Base-by-base conservation (phyloP, 2,888 invertebrate genomes). In the Ommatoiulus sabulosus region DNA sequence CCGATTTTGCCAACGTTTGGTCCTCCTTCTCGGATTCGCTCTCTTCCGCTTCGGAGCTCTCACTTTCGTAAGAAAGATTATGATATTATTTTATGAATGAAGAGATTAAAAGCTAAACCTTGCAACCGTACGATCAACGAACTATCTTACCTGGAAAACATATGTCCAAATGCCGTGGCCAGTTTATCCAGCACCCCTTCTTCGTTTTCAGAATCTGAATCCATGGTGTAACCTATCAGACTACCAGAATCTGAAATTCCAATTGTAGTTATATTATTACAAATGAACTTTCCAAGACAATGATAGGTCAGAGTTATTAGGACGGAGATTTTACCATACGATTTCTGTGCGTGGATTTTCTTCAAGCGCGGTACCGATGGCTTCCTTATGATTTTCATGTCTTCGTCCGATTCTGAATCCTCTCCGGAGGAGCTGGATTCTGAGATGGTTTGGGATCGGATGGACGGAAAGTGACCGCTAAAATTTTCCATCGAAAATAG, bases 121-220 rank as follows among this genome's bases (percentile, higher is more conserved):
- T 84, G 35, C 35, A 35, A 35, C 35, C 35, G 35, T 35, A 35
- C 35, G 35, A 35, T 35, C 35, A 35, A 35, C 35, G 35, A 35
- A 2, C 35, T 35, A 35, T 35, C 35, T 35, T 85, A 95, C 95
- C 95, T 96, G 89, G 96, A 96, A 92, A 97, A 96, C 89, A 97
- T 93, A 93, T 96, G 96, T 20, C 95, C 95, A 90, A 96, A 95
- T n/a, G 95, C 95, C 87, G 94, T 94, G 0, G 95, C 94, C 85
- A 96, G 92, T 91, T 95, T 96, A 90, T 95, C 95, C 93, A 95
- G 94, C 2, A 94, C 93, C 0, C 95, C 95, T 91, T 94, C 95
- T 91, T 96, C 96, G 91, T 95, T 95, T 90, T 96, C 96, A 0
- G 96, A 95, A 91, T 96, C 96, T 0, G 95, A 95, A 90, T 96